These are phyloP conservation scores for Illadopsis cleaveri DNA, from an alignment of 2,113 vertebrate genomes.

Conservation along the genomic window DNA sequence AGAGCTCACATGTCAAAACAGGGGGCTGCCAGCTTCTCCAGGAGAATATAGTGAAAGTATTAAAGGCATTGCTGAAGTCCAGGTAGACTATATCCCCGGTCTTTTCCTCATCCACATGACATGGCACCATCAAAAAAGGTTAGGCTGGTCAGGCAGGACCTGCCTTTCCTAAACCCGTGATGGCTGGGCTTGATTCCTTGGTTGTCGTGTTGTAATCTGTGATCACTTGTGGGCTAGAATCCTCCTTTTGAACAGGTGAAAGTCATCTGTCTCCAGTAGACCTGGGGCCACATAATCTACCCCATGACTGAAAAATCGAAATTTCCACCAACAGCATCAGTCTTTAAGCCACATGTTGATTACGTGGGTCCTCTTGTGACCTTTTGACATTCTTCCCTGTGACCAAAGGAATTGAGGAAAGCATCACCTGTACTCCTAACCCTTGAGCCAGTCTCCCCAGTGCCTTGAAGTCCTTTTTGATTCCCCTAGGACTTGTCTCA, in stretches of 20 bases:
- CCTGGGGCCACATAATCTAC: background rate
- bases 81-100: background rate
- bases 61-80: background rate
- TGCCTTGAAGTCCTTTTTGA: background rate
- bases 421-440: too few relatives aligned
- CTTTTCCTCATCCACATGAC: background rate
- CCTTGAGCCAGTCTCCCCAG: background rate
- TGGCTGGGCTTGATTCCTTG: background rate
- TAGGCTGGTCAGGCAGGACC: background rate
- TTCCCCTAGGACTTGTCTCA: background rate
- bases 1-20: rapidly evolving
- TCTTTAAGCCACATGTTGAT: background rate
- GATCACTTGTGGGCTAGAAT: background rate
- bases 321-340: background rate
- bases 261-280: background rate
- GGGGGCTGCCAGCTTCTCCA: background rate
- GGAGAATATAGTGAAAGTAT: too few relatives aligned
- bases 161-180: background rate
- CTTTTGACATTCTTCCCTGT: background rate
- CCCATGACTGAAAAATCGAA: rapidly evolving
- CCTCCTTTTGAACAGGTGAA: background rate
- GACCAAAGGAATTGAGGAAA: background rate
- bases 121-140: background rate
- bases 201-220: background rate
- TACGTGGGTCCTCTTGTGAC: background rate